Evolutionary conservation across 2,113 vertebrate genomes (phyloP).

Genomic region (Sciurus niger): DNA sequence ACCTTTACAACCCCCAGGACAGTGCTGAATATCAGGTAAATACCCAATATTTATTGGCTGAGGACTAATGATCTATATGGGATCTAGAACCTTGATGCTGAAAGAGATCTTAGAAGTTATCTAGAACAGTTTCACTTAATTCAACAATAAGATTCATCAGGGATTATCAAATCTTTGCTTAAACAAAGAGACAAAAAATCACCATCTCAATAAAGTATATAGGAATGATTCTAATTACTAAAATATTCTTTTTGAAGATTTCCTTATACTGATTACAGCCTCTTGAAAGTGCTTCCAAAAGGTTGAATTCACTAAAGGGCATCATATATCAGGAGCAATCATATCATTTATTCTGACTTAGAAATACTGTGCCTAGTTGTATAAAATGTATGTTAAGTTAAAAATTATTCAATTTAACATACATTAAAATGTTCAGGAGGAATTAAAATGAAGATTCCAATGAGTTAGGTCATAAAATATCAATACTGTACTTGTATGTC

Average conservation of each 20-base stretch:
- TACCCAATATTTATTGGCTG: background rate
- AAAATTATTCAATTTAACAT: conserved; percentile 40
- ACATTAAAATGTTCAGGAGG: conserved; percentile 34
- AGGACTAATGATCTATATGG: background rate
- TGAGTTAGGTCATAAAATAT: conserved; percentile 15
- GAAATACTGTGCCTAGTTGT: background rate
- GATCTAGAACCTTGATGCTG: background rate
- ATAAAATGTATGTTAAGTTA: conserved; percentile 33
- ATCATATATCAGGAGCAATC: conserved; percentile 67
- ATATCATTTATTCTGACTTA: conserved; percentile 35
- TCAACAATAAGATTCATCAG: background rate
- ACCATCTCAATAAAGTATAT: background rate
- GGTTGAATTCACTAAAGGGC: conserved; percentile 69
- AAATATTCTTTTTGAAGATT: conserved; percentile 51
- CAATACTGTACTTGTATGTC: background rate
- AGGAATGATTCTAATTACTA: conserved; percentile 4
- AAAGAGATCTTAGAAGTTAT: conserved; percentile 18
- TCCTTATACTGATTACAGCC: background rate
- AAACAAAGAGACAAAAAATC: conserved; percentile 15
- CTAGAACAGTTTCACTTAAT: conserved; percentile 24
- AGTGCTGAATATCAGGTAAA: background rate
- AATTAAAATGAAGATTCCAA: conserved; percentile 41
- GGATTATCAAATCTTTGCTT: conserved; percentile 20
- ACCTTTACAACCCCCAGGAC: background rate
- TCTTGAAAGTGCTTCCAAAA: conserved; percentile 46